Evolutionary conservation across 2,888 invertebrate genomes (phyloP), one percentile per base, ranked within the genome.

Genomic region (Heliothis peltigera): DNA sequence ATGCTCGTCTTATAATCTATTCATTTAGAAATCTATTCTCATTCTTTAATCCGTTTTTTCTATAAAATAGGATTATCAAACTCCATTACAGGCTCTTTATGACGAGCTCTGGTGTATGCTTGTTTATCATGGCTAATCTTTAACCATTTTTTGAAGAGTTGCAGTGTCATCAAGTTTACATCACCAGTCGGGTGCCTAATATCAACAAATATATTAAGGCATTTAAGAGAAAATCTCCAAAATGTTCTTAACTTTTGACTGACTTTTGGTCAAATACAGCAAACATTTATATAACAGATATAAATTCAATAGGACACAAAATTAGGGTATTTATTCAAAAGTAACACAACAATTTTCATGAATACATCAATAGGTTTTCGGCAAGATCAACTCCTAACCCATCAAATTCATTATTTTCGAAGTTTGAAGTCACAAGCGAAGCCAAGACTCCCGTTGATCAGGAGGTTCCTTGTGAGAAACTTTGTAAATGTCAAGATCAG

Each of bases 351-450:
- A 21, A 15, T 17, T 6, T 21, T 10, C 1, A 39, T 25, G n/a
- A 19, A 0, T 46, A n/a, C 4, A 49, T 17, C 42, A 46, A 54
- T 18, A 25, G 47, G 28, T 46, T 10, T 54, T 42, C 17, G 25
- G 51, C 42, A 43, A 25, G 44, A 54, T 12, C 48, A 17, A 22
- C 7, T 48, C 18, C 18, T 66, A 35, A 32, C 10, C 3, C 32
- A 32, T 32, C 32, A 32, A 48, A 43, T 39, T 59, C 2, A 48
- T 60, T 53, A 19, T 60, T 65, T 71, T 70, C 66, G 53, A 71
- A 70, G 70, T 53, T 56, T 52, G 56, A 66, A 25, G 52, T 39
- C 32, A 12, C 46, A 25, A 32, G 32, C 7, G 22, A 53, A 8
- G 28, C n/a, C 22, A 59, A 21, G 10, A 19, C 3, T 18, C 8